phyloP scores from a whole-genome alignment of 2,888 invertebrate species.

The Dynastes maya region DNA sequence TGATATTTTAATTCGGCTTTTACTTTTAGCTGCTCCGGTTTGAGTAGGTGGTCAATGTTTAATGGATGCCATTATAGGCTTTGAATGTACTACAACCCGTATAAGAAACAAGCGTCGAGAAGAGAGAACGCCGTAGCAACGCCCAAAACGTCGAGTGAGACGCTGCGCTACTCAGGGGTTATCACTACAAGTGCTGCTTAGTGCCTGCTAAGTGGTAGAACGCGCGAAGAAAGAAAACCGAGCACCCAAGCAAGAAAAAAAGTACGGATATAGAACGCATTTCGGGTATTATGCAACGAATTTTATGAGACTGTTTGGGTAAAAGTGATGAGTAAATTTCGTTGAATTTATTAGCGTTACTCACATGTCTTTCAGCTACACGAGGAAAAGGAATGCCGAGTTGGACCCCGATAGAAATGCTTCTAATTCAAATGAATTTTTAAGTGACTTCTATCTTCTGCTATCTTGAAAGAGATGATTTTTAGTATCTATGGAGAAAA shows the following conservation, averaged over 20 bases:
- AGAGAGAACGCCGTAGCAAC: constrained; percentile 35
- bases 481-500: too few species aligned
- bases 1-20: constrained; percentile 63
- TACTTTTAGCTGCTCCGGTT: constrained; percentile 58
- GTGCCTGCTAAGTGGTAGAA: constrained; percentile 59
- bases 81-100: constrained; percentile 55
- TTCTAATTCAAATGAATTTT: too few species aligned
- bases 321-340: neutral
- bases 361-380: too few species aligned
- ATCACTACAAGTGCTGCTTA: constrained; percentile 60
- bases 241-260: constrained; percentile 15
- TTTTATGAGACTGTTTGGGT: neutral
- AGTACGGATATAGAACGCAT: constrained; percentile 2
- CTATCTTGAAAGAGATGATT: too few species aligned
- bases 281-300: neutral
- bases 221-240: constrained; percentile 50
- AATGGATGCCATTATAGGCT: constrained; percentile 63
- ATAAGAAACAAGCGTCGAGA: constrained; percentile 55
- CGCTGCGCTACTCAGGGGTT: constrained; percentile 50
- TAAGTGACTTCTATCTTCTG: too few species aligned
- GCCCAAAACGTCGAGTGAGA: constrained; percentile 48
- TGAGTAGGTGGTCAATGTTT: constrained; percentile 62
- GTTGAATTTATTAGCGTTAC: too few species aligned
- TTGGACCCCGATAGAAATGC: too few species aligned
- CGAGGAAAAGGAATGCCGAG: too few species aligned